Percentiles rank a stretch among this genome's conserved stretches.
Evolutionary conservation across 2,888 invertebrate species (phyloP).

Genomic region (Drosophila cyrtoloma): DNA sequence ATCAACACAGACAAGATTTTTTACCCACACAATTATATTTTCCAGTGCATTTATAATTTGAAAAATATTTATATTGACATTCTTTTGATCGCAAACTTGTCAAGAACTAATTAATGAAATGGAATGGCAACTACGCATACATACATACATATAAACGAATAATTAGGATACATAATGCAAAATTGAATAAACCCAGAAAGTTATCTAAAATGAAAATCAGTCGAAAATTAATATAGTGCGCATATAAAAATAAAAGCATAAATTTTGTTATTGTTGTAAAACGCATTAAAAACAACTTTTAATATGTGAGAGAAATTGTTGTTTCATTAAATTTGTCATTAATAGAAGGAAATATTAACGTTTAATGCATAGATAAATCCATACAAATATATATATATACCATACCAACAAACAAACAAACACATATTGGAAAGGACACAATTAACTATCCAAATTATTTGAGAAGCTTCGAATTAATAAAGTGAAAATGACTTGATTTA

Average conservation of each 20-base stretch:
- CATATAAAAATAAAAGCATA: constrained; percentile 38
- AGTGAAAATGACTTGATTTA: constrained; percentile 26
- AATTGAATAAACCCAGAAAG: constrained; percentile 43
- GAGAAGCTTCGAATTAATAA: constrained; percentile 46
- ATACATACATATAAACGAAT: constrained; percentile 37
- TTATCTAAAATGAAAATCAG: constrained; percentile 47
- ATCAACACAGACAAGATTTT: constrained; percentile 6
- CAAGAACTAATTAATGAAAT: constrained; percentile 20
- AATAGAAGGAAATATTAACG: constrained; percentile 60
- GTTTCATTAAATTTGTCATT: constrained; percentile 76
- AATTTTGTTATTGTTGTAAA: constrained; percentile 76
- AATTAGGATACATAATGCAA: constrained; percentile 27
- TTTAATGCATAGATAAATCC: constrained; percentile 50
- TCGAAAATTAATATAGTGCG: constrained; percentile 26
- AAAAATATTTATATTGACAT: neutral
- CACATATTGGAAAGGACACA: constrained; percentile 34
- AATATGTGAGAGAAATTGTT: constrained; percentile 69
- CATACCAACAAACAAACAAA: constrained; percentile 30
- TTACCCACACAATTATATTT: constrained; percentile 5
- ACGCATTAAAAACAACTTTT: constrained; percentile 57
- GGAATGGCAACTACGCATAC: constrained; percentile 60
- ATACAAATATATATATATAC: constrained; percentile 50
- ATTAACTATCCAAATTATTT: constrained; percentile 51
- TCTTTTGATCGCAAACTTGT: constrained; percentile 40
- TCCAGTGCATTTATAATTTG: constrained; percentile 5